A percentile compares a stretch with the other conserved stretches of the same genome.
These are phyloP conservation scores for Aporophyla nigra DNA, from an alignment of 2,888 invertebrate genomes.

Conservation along the genomic window DNA sequence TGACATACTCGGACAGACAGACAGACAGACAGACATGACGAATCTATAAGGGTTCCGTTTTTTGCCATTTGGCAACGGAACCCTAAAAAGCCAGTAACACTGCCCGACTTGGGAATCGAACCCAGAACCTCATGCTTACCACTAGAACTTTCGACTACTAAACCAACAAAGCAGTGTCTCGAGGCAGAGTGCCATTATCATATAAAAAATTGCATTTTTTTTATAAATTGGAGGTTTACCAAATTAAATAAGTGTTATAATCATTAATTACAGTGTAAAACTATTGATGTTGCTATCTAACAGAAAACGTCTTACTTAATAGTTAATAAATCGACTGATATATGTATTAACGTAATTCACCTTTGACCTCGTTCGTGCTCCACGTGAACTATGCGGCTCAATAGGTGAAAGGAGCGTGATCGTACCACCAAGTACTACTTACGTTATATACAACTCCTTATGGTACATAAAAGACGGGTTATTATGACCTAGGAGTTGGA, in stretches of 20 bases:
- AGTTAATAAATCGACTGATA: conserved; percentile 48
- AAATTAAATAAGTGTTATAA: conserved; percentile 12
- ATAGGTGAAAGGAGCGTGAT: conserved; percentile 82
- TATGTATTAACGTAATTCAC: conserved; percentile 73
- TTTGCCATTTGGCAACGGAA: no score
- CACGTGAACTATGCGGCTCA: conserved; percentile 79
- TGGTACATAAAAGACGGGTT: conserved; percentile 38
- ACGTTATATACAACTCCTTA: conserved; percentile 46
- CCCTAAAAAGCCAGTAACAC: no score
- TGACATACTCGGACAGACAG: no score
- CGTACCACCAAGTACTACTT: conserved; percentile 58
- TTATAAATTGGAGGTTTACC: neutral
- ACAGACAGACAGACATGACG: no score
- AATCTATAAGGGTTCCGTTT: no score
- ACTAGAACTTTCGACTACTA: no score
- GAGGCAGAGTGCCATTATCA: no score
- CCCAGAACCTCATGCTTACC: no score
- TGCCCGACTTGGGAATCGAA: no score
- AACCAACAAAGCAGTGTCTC: no score
- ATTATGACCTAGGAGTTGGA: conserved; percentile 47
- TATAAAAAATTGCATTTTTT: neutral
- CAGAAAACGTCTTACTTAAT: conserved; percentile 29
- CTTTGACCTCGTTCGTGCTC: conserved; percentile 83
- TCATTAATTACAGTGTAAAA: neutral
- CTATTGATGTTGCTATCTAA: conserved; percentile 13